phyloP scores from a whole-genome alignment of 2,797 vertebrate species.

The Gallinago stenura region DNA sequence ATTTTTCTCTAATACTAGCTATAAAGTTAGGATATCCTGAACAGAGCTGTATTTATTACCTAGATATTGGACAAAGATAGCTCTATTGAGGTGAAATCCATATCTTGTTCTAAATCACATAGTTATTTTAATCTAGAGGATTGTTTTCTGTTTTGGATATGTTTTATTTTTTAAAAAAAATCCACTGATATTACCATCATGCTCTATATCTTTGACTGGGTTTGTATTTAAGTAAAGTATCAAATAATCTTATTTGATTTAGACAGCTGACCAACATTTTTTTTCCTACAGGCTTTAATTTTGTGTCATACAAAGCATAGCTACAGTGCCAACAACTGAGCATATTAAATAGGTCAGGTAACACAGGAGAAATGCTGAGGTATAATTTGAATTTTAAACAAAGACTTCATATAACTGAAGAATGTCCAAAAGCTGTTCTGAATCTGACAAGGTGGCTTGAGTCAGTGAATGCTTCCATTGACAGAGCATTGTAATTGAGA shows the following conservation, averaged over 20 bases:
- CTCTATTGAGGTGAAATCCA: rapidly evolving
- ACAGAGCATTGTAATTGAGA: neutral
- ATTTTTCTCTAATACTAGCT: neutral
- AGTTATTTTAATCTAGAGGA: neutral
- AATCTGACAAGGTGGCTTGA: neutral
- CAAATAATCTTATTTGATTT: neutral
- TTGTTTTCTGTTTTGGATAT: neutral
- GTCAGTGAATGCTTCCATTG: neutral
- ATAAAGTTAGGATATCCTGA: neutral
- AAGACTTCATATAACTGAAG: neutral
- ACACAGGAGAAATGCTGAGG: neutral
- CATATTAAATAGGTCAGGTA: constrained; percentile 29
- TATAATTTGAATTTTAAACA: neutral
- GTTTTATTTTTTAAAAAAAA: neutral
- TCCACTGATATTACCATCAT: neutral
- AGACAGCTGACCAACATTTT: neutral
- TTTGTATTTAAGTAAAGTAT: neutral
- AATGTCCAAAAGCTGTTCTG: neutral
- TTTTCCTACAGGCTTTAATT: constrained; percentile 8
- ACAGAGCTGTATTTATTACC: neutral
- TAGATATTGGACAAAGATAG: neutral
- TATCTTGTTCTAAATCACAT: neutral
- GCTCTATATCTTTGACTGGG: neutral
- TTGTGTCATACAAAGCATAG: constrained; percentile 1
- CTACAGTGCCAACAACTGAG: neutral